Evolutionary conservation across 2,113 vertebrate genomes (phyloP), one percentile per base, ranked within the genome.

Genomic region (Morone chrysops): DNA sequence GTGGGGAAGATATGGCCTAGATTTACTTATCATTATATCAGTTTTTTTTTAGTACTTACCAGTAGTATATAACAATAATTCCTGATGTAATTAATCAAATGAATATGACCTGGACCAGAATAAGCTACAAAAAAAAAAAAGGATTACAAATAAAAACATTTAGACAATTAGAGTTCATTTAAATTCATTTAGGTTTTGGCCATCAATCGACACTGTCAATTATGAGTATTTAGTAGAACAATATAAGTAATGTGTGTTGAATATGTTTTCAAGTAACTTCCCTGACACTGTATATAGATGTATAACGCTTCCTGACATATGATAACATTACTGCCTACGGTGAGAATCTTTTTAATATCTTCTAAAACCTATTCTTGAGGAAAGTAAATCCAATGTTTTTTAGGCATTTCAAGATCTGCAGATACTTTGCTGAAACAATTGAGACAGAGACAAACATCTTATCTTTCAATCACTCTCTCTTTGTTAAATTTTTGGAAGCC

Each of bases 401-500:
- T 9, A 67, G 22, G 31, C 62, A 36, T 57, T 36, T 66, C 4
- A n/a, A 38, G 22, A 31, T 38, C 38, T 36, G 41, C 43, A 16
- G 17, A 70, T 40, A n/a, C 18, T 10, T 17, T 16, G 3, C 45
- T 11, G 50, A 53, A 22, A 18, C 17, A 61, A 68, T n/a, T 72
- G 14, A 4, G 38, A 87, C 8, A 16, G 63, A 77, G 54, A 70
- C 31, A 51, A 45, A 81, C 65, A 25, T 16, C 25, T 12, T n/a
- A 40, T 54, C 14, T 84, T 91, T 82, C 82, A 85, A 87, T 91
- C 13, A 41, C 20, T 20, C 50, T 72, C 76, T 60, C 41, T 9
- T 84, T 78, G 13, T 61, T 47, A 22, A 20, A 70, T 78, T 65
- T 57, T 73, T 50, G 53, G 50, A 78, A 56, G 50, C 1, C 11